Conservation (phyloP, 2,888 invertebrate genomes). For the Bimastos eiseni region DNA sequence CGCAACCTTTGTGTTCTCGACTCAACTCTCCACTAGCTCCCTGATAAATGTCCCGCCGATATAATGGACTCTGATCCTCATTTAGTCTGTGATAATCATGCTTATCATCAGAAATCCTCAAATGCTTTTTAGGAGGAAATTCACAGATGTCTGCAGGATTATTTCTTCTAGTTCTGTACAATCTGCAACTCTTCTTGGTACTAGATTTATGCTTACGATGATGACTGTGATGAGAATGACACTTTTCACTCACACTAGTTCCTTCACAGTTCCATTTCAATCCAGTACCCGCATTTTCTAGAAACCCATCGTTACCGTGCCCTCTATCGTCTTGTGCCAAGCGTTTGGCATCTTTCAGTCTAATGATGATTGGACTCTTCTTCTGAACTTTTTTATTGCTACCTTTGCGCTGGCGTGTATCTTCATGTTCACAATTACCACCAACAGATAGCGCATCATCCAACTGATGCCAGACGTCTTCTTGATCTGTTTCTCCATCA, state of each 20-base stretch:
- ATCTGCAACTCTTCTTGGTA: not conserved
- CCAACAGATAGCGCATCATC: not conserved
- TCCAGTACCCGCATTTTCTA: not conserved
- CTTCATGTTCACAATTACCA: not conserved
- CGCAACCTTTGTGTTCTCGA: not conserved
- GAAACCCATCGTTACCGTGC: not conserved
- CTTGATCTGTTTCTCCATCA: not conserved
- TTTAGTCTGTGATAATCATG: not conserved
- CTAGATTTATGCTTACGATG: not conserved
- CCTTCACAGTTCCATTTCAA: conserved; percentile 4
- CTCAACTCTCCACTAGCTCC: not conserved
- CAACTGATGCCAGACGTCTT: not conserved
- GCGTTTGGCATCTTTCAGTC: not conserved
- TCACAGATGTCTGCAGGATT: not conserved
- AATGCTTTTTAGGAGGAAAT: not conserved
- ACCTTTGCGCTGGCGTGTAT: not conserved
- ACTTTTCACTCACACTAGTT: not conserved
- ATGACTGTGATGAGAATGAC: not conserved
- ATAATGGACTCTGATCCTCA: not conserved
- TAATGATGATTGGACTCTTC: not conserved
- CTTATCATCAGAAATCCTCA: not conserved
- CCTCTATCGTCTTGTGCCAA: not conserved
- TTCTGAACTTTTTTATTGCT: not conserved
- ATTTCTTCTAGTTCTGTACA: not conserved
- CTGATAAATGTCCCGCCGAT: not conserved